phyloP scores from a whole-genome alignment of 2,797 vertebrate species.

The Tapirus indicus region DNA sequence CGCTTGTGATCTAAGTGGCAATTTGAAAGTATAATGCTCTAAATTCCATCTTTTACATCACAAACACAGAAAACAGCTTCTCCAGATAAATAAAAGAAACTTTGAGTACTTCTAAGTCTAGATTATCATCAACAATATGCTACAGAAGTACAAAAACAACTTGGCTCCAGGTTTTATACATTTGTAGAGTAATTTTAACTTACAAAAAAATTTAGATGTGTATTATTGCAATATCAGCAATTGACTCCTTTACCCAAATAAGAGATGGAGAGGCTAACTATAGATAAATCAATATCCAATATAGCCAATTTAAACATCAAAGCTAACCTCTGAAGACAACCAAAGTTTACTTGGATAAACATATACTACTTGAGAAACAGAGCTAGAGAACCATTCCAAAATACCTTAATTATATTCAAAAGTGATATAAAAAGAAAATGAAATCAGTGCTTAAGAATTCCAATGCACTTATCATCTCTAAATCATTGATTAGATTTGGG shows the following conservation, averaged over 20 bases:
- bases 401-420: slow-evolving; percentile 53
- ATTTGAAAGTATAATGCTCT: background rate
- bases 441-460: slow-evolving; percentile 12
- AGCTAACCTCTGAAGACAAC: background rate
- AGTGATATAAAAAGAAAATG: slow-evolving; percentile 46
- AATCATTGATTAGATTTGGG: background rate
- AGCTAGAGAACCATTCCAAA: background rate
- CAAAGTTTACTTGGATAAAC: slow-evolving; percentile 34
- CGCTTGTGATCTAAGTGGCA: background rate
- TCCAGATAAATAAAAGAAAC: background rate
- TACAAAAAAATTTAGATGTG: slow-evolving; percentile 19
- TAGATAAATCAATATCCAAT: slow-evolving; percentile 9
- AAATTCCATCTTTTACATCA: slow-evolving; percentile 10
- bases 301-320: slow-evolving; percentile 29
- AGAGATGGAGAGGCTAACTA: background rate
- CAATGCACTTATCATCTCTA: background rate
- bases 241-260: slow-evolving; percentile 23
- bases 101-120: background rate
- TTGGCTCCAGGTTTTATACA: slow-evolving; percentile 6
- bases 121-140: background rate
- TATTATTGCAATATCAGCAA: slow-evolving; percentile 27
- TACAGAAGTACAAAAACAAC: background rate
- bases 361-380: slow-evolving; percentile 40
- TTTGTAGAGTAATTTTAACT: slow-evolving; percentile 53
- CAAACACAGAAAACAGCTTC: slow-evolving; percentile 7